Base-by-base conservation (phyloP, 1,140 invertebrate species). In the Megathymus violae region DNA sequence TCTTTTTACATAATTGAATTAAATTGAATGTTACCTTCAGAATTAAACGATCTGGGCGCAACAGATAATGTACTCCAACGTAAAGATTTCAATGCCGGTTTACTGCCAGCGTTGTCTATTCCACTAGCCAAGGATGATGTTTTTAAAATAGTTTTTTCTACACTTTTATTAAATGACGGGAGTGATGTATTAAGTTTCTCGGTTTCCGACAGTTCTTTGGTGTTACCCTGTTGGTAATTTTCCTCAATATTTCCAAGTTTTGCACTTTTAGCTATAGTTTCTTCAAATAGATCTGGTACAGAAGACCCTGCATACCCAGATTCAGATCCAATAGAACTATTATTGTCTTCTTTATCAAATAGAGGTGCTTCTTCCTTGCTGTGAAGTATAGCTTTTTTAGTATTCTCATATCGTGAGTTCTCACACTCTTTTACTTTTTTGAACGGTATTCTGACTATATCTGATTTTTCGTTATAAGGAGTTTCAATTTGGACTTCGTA, bases 241-340 rank as follows among this genome's bases (percentile, higher is more conserved):
- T 56, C 27, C 48, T 47, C 38, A 16, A 36, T 22, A 10, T 48
- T 31, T 61, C 52, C 38, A n/a, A 38, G 15, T 22, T 56, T 38
- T 27, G 11, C 34, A 5, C 7, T 22, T 54, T 6, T 11, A 46
- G 1, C 22, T 50, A 15, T 38, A 7, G 22, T 6, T 16, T 81
- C 75, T 13, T 76, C 69, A 38, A 62, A 17, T 43, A 78, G 62
- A 64, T 84, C 78, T 61, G 72, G 69, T 22, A 78, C 67, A 19
- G 69, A 72, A n/a, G 84, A 88, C 19, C 80, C 81, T 62, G 77
- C 69, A 38, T 82, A 85, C 10, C 78, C 82, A 38, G 84, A 85
- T 69, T 89, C 86, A 31, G 84, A 85, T 25, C 74, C 74, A 50
- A 69, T 78, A 4, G 74, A 78, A 69, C 79, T 84, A 9, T 58